Percentiles rank a stretch among this genome's conserved stretches.
Conservation (phyloP, 1,140 invertebrate species). For the Pristionchus pacificus region DNA sequence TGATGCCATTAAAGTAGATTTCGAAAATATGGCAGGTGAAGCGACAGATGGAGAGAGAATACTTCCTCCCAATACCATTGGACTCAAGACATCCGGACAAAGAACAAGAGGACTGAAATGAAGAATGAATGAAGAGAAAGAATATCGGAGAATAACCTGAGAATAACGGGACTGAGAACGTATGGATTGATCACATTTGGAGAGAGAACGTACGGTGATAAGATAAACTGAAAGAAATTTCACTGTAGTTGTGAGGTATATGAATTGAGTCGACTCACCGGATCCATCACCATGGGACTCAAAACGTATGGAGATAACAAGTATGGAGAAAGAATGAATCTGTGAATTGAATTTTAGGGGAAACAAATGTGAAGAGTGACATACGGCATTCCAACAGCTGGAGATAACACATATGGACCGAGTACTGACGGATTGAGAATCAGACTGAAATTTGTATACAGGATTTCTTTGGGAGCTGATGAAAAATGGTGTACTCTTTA, state of each 20-base stretch:
- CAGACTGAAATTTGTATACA: too few relatives aligned
- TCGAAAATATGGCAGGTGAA: conserved; percentile 36
- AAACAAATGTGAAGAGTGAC: too few relatives aligned
- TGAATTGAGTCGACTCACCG: too few relatives aligned
- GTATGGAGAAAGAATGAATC: neutral
- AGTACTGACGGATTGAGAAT: neutral
- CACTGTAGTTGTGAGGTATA: too few relatives aligned
- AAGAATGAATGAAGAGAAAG: conserved; percentile 35
- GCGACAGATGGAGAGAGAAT: conserved; percentile 34
- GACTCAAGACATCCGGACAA: conserved; percentile 37
- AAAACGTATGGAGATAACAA: neutral
- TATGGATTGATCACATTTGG: conserved; percentile 40
- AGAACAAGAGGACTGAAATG: conserved; percentile 34
- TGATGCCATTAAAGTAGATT: conserved; percentile 30
- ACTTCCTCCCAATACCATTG: conserved; percentile 31
- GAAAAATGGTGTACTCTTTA: too few relatives aligned
- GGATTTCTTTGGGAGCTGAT: too few relatives aligned
- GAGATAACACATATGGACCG: neutral
- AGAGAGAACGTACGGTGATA: conserved; percentile 37
- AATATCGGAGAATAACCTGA: conserved; percentile 43
- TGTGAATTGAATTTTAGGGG: too few relatives aligned
- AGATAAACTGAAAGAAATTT: conserved; percentile 38
- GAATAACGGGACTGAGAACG: conserved; percentile 38
- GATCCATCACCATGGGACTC: neutral
- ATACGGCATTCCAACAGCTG: neutral